phyloP scores from a whole-genome alignment of 2,888 invertebrate species.

The Gortyna flavago region DNA sequence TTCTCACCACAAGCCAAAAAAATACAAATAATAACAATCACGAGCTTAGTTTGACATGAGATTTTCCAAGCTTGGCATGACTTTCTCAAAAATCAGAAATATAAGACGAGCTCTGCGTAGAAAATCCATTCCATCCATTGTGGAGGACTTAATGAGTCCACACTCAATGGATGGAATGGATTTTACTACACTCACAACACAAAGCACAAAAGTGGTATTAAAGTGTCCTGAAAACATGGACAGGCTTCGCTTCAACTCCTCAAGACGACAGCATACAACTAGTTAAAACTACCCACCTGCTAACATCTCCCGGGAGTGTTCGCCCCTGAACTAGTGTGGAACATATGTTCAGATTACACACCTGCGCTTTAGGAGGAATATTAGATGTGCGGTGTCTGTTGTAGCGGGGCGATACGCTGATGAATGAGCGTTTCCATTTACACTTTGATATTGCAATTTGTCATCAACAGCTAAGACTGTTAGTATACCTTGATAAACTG shows the following conservation, averaged over 20 bases:
- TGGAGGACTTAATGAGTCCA: too few relatives aligned
- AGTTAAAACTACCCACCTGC: constrained; percentile 38
- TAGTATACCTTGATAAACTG: background rate
- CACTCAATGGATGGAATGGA: too few relatives aligned
- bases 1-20: too few relatives aligned
- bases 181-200: background rate
- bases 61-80: background rate
- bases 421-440: background rate
- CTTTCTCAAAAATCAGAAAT: background rate
- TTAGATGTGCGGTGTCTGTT: constrained; percentile 26
- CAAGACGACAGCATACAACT: constrained; percentile 10
- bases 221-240: constrained; percentile 7
- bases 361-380: constrained; percentile 30
- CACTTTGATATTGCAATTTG: background rate
- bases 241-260: background rate
- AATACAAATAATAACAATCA: too few relatives aligned
- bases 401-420: constrained; percentile 29
- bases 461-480: background rate
- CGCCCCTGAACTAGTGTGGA: constrained; percentile 11
- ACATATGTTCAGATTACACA: constrained; percentile 46
- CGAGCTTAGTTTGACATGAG: background rate
- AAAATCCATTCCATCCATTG: constrained; percentile 1
- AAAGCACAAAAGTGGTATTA: background rate
- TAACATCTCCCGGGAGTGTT: constrained; percentile 20
- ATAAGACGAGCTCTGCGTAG: background rate